phyloP scores from a whole-genome alignment of 2,797 vertebrate species.

The Acanthurus leucopareius region DNA sequence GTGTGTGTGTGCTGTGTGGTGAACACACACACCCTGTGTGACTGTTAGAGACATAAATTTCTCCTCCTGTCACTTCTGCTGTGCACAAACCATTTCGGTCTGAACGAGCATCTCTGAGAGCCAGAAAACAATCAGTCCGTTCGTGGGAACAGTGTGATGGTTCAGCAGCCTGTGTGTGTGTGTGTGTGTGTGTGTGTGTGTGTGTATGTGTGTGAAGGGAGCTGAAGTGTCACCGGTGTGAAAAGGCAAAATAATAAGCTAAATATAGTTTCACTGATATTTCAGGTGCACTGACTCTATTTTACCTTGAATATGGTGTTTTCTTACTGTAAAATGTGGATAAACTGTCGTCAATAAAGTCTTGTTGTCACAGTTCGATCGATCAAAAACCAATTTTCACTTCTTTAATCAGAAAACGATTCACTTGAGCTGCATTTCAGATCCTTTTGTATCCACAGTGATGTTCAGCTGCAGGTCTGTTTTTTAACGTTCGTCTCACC shows the following conservation, averaged over 20 bases:
- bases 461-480: too few species aligned
- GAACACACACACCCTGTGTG: background rate
- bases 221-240: background rate
- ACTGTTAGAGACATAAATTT: conserved; percentile 29
- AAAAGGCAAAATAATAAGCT: background rate
- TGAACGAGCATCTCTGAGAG: conserved; percentile 47
- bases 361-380: too few species aligned
- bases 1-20: conserved; percentile 4
- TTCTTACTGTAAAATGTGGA: too few species aligned
- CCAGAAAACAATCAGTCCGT: conserved; percentile 48
- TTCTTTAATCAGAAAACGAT: too few species aligned
- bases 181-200: conserved; percentile 16
- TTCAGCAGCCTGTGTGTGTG: conserved; percentile 15
- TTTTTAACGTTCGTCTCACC: too few species aligned
- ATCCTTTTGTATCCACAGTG: too few species aligned
- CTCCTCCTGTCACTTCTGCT: conserved; percentile 54
- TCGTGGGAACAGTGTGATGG: conserved; percentile 27
- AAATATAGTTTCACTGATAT: too few species aligned
- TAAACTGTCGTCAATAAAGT: too few species aligned
- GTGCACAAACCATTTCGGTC: conserved; percentile 54
- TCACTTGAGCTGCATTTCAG: too few species aligned
- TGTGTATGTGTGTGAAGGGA: background rate
- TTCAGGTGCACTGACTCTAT: too few species aligned
- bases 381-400: too few species aligned
- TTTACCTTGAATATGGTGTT: too few species aligned